Base-by-base conservation (phyloP, 1,140 invertebrate species). In the Drosophila parabipectinata region DNA sequence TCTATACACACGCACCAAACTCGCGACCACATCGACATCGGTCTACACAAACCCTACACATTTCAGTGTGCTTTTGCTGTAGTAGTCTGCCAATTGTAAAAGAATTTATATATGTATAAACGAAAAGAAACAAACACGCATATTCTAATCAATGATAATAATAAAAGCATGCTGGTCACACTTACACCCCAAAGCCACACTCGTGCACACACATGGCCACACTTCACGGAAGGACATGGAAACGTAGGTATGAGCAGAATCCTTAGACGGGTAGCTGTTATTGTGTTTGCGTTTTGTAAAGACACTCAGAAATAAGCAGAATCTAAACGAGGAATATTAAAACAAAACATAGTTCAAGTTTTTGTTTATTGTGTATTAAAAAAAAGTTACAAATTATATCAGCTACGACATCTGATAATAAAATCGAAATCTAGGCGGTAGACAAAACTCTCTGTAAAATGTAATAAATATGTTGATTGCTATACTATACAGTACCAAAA, bases 381-480 rank as follows among this genome's bases (percentile, higher is more conserved):
- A 77, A 82, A 44, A 62, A 62, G 71, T 87, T 90, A 80, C 68
- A 85, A 84, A 77, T 85, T 90, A 75, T 91, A 91, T 91, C 90
- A 91, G 90, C 90, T 91, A 91, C 72, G 90, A 91, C 90, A 91
- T 91, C 90, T 91, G 90, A 91, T 91, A 91, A 91, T 91, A 91
- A 87, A 91, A 74, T 66, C 75, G 76, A 74, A 67, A 88, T 72
- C 63, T 85, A 87, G 83, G 61, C 64, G 75, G 66, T 88, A 83
- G 78, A 79, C 66, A 64, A 79, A 77, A 80, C 58, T 69, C 67
- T 69, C 72, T 85, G 82, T 82, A 87, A 61, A 88, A 88, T 87
- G 73, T 78, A 87, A 87, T 61, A 84, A 72, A 77, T 87, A 82
- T 59, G 74, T 85, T 81, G 68, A 81, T 73, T 85, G 77, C 81